Conservation (phyloP, 2,888 invertebrate species). For the Drosophila paranaensis region DNA sequence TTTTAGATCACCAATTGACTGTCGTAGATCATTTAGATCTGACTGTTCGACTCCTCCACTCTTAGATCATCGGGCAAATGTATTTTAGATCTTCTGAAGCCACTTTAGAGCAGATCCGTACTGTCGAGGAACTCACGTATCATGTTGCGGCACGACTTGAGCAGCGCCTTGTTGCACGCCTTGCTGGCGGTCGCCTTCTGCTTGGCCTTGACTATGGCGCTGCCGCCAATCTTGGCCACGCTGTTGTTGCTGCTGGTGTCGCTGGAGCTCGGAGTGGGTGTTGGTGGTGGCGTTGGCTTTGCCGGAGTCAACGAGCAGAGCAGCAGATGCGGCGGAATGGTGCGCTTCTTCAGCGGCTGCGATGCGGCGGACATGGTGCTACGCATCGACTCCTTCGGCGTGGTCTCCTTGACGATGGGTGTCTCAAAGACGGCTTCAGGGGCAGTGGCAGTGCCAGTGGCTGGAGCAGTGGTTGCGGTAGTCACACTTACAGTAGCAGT, state of each 20-base stretch:
- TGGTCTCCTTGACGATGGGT: conserved; percentile 40
- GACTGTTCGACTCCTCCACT: too few relatives aligned
- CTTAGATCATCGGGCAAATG: not conserved
- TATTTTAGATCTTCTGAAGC: not conserved
- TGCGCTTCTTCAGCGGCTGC: conserved; percentile 67
- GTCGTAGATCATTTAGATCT: too few relatives aligned
- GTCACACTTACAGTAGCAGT: too few relatives aligned
- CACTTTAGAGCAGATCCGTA: conserved; percentile 50
- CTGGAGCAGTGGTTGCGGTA: too few relatives aligned
- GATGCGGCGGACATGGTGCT: conserved; percentile 14
- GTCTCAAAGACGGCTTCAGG: not conserved
- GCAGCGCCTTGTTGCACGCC: conserved; percentile 54
- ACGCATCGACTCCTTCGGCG: conserved; percentile 57
- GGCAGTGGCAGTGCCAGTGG: not conserved
- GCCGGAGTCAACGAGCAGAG: conserved; percentile 54
- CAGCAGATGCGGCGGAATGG: conserved; percentile 58
- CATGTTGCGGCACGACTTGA: conserved; percentile 71
- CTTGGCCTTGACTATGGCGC: conserved; percentile 52
- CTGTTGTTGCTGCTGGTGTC: conserved; percentile 9
- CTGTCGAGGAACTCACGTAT: conserved; percentile 74
- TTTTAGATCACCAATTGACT: too few relatives aligned
- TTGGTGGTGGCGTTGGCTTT: conserved; percentile 12
- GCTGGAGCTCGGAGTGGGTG: not conserved
- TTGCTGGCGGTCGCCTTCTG: conserved; percentile 7
- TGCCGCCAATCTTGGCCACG: not conserved